These are phyloP conservation scores for Drosophila lacicola DNA, from an alignment of 2,888 invertebrate species.

Conservation along the genomic window DNA sequence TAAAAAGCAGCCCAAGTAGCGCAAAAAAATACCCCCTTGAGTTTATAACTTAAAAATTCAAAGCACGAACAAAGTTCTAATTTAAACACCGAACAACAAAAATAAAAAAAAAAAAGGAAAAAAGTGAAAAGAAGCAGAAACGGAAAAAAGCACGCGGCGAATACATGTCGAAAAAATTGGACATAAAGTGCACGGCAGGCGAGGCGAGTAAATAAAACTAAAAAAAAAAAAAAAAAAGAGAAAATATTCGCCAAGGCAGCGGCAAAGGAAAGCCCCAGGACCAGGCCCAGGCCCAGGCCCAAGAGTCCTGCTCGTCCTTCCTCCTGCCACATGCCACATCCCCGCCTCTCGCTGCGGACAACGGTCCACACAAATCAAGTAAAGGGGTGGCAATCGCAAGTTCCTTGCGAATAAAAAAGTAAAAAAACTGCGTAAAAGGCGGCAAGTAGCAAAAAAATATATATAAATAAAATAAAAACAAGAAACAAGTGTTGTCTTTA, in stretches of 20 bases:
- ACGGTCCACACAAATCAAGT: conserved; percentile 54
- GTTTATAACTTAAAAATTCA: conserved; percentile 85
- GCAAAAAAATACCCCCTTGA: conserved; percentile 78
- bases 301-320: conserved; percentile 49
- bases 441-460: conserved; percentile 10
- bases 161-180: conserved; percentile 62
- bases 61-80: conserved; percentile 85
- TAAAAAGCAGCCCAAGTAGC: conserved; percentile 22
- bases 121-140: conserved; percentile 12
- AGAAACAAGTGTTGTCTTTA: background rate
- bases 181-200: conserved; percentile 75
- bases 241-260: conserved; percentile 12
- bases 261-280: conserved; percentile 36
- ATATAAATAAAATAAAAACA: background rate
- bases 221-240: conserved; percentile 41
- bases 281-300: conserved; percentile 14
- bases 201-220: conserved; percentile 77
- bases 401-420: conserved; percentile 46
- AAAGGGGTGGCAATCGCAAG: conserved; percentile 70
- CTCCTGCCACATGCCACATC: conserved; percentile 16
- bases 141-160: conserved; percentile 38
- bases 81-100: conserved; percentile 80
- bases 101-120: conserved; percentile 18
- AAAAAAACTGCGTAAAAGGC: conserved; percentile 32
- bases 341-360: conserved; percentile 35